Evolutionary conservation across 2,888 invertebrate species (phyloP).

Genomic region (Xestia xanthographa): DNA sequence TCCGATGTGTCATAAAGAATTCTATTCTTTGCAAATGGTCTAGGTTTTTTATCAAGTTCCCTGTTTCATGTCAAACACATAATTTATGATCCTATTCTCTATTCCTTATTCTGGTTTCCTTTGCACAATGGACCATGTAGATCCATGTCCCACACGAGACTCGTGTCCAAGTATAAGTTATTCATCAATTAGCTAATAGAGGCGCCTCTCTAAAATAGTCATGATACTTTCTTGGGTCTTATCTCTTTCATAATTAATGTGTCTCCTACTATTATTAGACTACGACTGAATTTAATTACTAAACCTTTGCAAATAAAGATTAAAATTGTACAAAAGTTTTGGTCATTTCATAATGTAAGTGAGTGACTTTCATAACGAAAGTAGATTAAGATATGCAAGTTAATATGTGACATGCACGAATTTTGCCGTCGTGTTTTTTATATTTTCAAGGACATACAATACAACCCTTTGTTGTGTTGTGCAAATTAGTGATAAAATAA

Average conservation of each 20-base stretch:
- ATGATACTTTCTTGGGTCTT: slow-evolving; percentile 39
- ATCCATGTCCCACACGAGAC: background rate
- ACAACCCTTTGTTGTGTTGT: background rate
- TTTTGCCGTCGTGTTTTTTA: background rate
- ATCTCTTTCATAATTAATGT: slow-evolving; percentile 32
- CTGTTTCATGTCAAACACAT: background rate
- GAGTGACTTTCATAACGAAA: slow-evolving; percentile 25
- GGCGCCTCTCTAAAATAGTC: slow-evolving; percentile 20
- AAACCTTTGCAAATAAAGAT: slow-evolving; percentile 12
- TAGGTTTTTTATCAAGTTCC: background rate
- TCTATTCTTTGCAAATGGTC: background rate
- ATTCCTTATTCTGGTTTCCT: background rate
- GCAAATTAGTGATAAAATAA: background rate
- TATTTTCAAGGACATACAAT: slow-evolving; percentile 1
- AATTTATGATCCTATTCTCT: background rate
- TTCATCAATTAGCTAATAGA: slow-evolving; percentile 23
- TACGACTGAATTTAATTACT: background rate
- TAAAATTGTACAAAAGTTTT: slow-evolving; percentile 11
- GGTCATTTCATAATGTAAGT: slow-evolving; percentile 9
- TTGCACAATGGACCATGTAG: background rate
- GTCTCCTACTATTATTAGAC: background rate
- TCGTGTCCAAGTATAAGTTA: slow-evolving; percentile 15
- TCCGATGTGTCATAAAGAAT: background rate
- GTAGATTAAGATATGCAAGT: slow-evolving; percentile 22
- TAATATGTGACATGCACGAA: background rate